Evolutionary conservation across 2,888 invertebrate genomes (phyloP).

Genomic region (Stomorhina lunata): DNA sequence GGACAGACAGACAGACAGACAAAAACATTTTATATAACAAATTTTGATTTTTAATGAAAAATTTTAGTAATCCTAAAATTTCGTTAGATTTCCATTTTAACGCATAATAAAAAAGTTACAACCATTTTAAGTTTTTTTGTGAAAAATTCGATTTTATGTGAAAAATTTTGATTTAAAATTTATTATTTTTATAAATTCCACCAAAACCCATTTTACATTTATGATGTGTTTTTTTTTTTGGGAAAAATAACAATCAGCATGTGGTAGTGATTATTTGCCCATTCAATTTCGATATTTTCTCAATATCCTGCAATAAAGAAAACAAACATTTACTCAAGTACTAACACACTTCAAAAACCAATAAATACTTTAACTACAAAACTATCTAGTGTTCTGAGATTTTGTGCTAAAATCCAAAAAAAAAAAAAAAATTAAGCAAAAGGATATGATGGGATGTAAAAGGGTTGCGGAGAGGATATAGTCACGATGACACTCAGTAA

Average conservation of each 20-base stretch:
- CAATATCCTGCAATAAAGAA: slow-evolving; percentile 54
- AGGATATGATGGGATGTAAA: slow-evolving; percentile 12
- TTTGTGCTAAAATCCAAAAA: not conserved
- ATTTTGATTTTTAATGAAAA: too few species aligned
- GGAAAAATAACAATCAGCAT: slow-evolving; percentile 74
- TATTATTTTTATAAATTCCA: too few species aligned
- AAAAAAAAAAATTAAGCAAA: slow-evolving; percentile 2
- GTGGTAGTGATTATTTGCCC: slow-evolving; percentile 72
- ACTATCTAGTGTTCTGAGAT: slow-evolving; percentile 2
- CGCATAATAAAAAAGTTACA: too few species aligned
- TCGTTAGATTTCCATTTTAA: too few species aligned
- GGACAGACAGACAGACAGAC: too few species aligned
- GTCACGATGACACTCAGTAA: slow-evolving; percentile 71
- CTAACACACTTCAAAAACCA: slow-evolving; percentile 40
- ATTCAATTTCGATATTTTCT: slow-evolving; percentile 41
- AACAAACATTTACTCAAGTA: slow-evolving; percentile 54
- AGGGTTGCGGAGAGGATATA: slow-evolving; percentile 64
- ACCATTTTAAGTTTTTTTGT: too few species aligned
- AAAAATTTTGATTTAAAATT: too few species aligned
- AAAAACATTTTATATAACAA: too few species aligned
- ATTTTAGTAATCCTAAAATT: too few species aligned
- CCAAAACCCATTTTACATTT: slow-evolving; percentile 12
- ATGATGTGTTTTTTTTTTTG: slow-evolving; percentile 52
- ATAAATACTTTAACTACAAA: slow-evolving; percentile 40
- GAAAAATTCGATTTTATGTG: too few species aligned